phyloP scores from a whole-genome alignment of 2,888 invertebrate species.

The Tribolium freemani region DNA sequence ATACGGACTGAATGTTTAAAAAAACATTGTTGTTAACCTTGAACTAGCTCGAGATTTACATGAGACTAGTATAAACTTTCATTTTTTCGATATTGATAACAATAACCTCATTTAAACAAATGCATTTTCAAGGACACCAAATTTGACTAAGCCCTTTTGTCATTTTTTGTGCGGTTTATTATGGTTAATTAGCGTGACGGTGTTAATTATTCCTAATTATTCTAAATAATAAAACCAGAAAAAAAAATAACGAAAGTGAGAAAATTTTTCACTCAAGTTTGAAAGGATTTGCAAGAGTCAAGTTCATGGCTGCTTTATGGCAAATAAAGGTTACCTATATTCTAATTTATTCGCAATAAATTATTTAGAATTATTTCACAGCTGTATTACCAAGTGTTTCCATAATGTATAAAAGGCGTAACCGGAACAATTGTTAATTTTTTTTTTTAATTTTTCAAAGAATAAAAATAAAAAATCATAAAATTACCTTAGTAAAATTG shows the following conservation, averaged over 20 bases:
- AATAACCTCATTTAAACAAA: slow-evolving; percentile 26
- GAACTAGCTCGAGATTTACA: slow-evolving; percentile 37
- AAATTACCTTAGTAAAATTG: not conserved
- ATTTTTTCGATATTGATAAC: slow-evolving; percentile 35
- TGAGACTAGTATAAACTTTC: slow-evolving; percentile 27
- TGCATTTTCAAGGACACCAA: slow-evolving; percentile 17
- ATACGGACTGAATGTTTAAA: slow-evolving; percentile 8
- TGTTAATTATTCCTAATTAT: not conserved
- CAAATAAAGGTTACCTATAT: too few relatives aligned
- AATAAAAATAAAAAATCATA: not conserved
- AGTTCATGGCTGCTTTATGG: slow-evolving; percentile 18
- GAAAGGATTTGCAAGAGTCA: not conserved
- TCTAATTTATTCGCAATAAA: not conserved
- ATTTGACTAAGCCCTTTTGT: not conserved
- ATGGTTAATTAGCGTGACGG: not conserved
- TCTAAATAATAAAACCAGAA: not conserved
- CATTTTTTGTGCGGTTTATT: not conserved
- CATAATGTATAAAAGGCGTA: not conserved
- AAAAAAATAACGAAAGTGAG: too few relatives aligned
- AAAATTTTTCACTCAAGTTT: too few relatives aligned
- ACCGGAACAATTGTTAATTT: not conserved
- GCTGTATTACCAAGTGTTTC: not conserved
- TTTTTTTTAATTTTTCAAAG: not conserved
- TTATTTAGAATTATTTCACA: slow-evolving; percentile 5
- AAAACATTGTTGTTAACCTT: slow-evolving; percentile 37